Base-by-base conservation (phyloP, 2,113 vertebrate species). In the Erythrocercus mccallii region DNA sequence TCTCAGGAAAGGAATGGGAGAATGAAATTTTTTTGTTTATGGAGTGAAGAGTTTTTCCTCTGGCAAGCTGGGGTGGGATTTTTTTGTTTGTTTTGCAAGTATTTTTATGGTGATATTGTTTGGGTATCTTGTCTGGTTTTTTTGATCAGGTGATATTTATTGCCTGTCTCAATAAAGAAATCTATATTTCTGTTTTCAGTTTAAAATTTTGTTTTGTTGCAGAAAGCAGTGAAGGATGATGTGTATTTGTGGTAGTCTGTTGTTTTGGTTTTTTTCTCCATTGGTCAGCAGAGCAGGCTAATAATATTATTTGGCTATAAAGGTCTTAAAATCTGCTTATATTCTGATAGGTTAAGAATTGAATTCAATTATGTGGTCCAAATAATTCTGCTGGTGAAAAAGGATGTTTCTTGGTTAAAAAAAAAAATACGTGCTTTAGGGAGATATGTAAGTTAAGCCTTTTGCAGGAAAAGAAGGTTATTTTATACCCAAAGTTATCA, bases 21-120 rank as follows among this genome's bases (percentile, higher is more conserved):
- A 17, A 9, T 18, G 7, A 50, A n/a, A 3, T 15, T 4, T 10
- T 53, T 62, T 16, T 48, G 40, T 0, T 45, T 38, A 9, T 45
- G 2, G 22, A 33, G 1, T 3, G 0, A 38, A 6, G 11, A 5
- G 3, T 30, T 2, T 4, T 38, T 72, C 1, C 1, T 25, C 3
- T 24, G 10, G n/a, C 21, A 60, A 91, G 20, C 2, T 44, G 5
- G 13, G 5, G 21, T 3, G 1, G 11, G 11, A 12, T 4, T 1
- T 20, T 25, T 40, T 45, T 6, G 23, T 40, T 17, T 5, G 0
- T 27, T 76, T 78, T 62, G 18, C 18, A 64, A 44, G 3, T 37
- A 2, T 28, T 56, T 61, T 1, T 7, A 56, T 73, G 2, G 21
- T 48, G 5, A 2, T 13, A 15, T 13, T 54, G 5, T 45, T 56